Evolutionary conservation across 2,888 invertebrate species (phyloP), one percentile per base, ranked within the genome.

Genomic region (Drosophila melanocephala): DNA sequence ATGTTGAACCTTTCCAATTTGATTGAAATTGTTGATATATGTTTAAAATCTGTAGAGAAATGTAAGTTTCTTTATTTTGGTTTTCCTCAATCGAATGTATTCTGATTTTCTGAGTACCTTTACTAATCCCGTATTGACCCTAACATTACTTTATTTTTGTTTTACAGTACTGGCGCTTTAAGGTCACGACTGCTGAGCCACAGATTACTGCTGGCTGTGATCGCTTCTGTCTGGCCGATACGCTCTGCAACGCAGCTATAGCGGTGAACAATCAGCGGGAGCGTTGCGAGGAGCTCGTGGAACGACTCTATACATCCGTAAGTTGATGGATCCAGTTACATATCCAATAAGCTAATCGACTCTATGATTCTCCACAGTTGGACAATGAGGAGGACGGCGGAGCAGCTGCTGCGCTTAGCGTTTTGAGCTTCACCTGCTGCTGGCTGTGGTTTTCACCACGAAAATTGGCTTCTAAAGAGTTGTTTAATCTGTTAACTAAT

Each of bases 181-280:
- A 84, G 56, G 77, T 85, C 0, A 92, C 92, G 56, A 79, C 83
- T 9, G 92, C 90, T 1, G 92, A 91, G 72, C 91, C 92, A 0
- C 74, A 71, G 22, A 7, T 93, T 2, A 68, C 71, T 5, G 64
- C n/a, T 3, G 93, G 92, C 4, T 93, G 93, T 62, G 84, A 85
- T 79, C 73, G 81, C 26, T 33, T 59, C 0, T 93, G 93, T 32
- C 71, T 93, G 44, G 81, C 84, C 4, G 63, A 77, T 0, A 75
- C 90, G 0, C 73, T 93, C 10, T 92, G 93, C 42, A 79, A 87
- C 7, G 79, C 92, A 26, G 87, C 91, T 3, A 86, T 81, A 37
- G 89, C 91, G 4, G 87, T 92, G 4, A 89, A 87, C 37, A 83
- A 87, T 7, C 82, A 91, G 61, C 79, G 60, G 0, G 63, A 67